Evolutionary conservation across 1,140 invertebrate species (phyloP), one percentile per base, ranked within the genome.

Genomic region (Macrosteles quadrilineatus): DNA sequence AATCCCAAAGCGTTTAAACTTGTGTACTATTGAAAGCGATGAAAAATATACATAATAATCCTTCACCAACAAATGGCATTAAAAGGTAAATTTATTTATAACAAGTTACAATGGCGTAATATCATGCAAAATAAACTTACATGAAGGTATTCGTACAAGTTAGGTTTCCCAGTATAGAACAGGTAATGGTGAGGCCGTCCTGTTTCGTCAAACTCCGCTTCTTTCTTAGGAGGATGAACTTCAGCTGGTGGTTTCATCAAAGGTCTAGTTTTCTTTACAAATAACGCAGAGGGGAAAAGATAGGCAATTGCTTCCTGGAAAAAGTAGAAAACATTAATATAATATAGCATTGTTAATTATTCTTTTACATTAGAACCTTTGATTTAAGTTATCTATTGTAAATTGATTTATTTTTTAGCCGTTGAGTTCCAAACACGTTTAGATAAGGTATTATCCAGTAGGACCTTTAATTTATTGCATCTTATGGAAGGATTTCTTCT

Each of bases 271-370:
- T 83, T 84, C 74, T 86, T 87, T 43, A 95, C 90, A 81, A 86
- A 95, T 57, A 98, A 80, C 3, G 94, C 95, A 70, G 94, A 96
- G 23, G 97, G 97, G 76, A 98, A 91, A 17, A 98, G 81, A 83
- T 98, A 98, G 73, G 87, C 82, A 76, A 98, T 95, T 21, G 96
- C 89, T 80, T 87, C 85, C 93, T 96, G 77, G 62, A 85, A 82
- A 71, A 72, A 70, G n/a, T n/a, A n/a, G 21, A 50, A 11, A 50
- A 50, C 47, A 19, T 23, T 11, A 19, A 50, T 50, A 50, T 19
- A 50, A 43, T 17, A 43, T 17, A 43, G 9, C 9, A 17, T 43
- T 43, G 36, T 43, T 11, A 43, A 43, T 43, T 11, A 11, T 11
- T 43, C 9, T 11, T 11, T 43, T 11, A 17, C 9, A 11, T 9